Evolutionary conservation across 2,888 invertebrate species (phyloP).

Genomic region (Drosophila austrosaltans): DNA sequence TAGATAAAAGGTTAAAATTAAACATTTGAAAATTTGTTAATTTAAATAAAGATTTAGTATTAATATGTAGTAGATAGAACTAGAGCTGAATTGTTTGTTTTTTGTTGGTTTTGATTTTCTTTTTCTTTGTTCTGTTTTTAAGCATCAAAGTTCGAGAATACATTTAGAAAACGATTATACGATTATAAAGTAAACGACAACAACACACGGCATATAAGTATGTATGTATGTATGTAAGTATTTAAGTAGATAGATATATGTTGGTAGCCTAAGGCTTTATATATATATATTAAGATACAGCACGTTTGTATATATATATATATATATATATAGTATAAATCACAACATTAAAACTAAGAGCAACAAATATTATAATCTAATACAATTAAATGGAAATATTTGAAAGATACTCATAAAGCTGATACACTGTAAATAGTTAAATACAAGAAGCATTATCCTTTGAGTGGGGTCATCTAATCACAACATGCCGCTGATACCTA

Average conservation of each 20-base stretch:
- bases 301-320: neutral
- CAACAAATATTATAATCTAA: neutral
- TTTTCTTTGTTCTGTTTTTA: conserved; percentile 25
- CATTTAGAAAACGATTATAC: conserved; percentile 15
- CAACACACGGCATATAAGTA: conserved; percentile 42
- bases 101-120: neutral
- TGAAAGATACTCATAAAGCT: too few relatives aligned
- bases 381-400: neutral
- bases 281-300: neutral
- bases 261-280: conserved; percentile 7
- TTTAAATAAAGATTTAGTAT: conserved; percentile 14
- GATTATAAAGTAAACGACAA: conserved; percentile 39
- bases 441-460: too few relatives aligned
- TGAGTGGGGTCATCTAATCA: too few relatives aligned
- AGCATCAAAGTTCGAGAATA: conserved; percentile 52
- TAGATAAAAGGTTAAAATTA: neutral
- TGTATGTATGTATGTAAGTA: conserved; percentile 21
- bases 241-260: neutral
- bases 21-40: neutral
- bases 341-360: conserved; percentile 7
- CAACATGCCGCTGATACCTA: too few relatives aligned
- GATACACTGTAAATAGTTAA: too few relatives aligned
- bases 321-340: neutral
- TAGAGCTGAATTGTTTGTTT: conserved; percentile 1
- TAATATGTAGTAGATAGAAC: conserved; percentile 5